Percentiles rank a stretch among this genome's conserved stretches.
phyloP scores from a whole-genome alignment of 1,140 invertebrate genomes.

The Daktulosphaira vitifoliae region DNA sequence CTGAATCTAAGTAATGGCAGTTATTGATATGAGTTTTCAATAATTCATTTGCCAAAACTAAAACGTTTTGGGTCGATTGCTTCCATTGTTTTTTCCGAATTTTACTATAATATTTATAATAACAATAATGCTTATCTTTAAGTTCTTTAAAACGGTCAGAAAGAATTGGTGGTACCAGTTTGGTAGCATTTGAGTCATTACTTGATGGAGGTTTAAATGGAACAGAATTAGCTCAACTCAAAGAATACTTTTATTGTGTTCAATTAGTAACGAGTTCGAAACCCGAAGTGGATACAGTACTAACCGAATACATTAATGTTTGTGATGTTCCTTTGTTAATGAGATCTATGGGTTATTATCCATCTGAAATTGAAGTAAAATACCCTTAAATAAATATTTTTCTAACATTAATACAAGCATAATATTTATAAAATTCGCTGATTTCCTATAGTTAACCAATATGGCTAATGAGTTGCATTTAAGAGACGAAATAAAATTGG shows the following conservation, averaged over 20 bases:
- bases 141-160: background rate
- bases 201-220: constrained; percentile 11
- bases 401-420: too few species aligned
- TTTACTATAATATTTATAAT: too few species aligned
- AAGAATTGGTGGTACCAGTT: background rate
- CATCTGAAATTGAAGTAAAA: constrained; percentile 17
- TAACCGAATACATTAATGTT: background rate
- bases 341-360: constrained; percentile 15
- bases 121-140: background rate
- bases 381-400: too few species aligned
- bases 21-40: too few species aligned
- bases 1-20: too few species aligned
- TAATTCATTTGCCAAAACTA: too few species aligned
- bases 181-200: background rate
- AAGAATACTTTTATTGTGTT: constrained; percentile 6
- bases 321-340: background rate
- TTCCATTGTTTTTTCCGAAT: too few species aligned
- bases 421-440: background rate
- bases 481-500: background rate
- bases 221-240: background rate
- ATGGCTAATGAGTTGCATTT: background rate
- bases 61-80: too few species aligned
- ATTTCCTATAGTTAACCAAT: background rate
- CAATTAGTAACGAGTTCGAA: background rate
- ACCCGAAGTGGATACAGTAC: background rate